Conservation (phyloP, 2,888 invertebrate genomes). For the Drosophila yooni region DNA sequence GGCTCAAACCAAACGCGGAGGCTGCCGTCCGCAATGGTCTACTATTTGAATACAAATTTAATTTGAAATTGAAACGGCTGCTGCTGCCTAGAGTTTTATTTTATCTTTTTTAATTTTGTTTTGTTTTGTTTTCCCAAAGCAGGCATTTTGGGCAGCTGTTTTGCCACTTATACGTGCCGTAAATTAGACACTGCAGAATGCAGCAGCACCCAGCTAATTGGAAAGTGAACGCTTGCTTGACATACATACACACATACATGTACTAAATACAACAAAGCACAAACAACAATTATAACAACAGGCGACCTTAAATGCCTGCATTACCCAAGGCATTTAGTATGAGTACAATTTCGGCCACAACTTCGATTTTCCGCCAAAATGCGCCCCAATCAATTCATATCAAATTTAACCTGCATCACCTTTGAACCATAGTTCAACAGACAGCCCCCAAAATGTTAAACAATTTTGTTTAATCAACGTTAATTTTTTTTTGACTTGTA, state of each 20-base stretch:
- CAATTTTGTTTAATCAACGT: slow-evolving; percentile 77
- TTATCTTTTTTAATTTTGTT: not conserved
- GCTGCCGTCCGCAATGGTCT: slow-evolving; percentile 35
- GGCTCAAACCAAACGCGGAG: slow-evolving; percentile 38
- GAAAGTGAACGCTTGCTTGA: slow-evolving; percentile 58
- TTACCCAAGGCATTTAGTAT: slow-evolving; percentile 31
- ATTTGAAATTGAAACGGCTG: slow-evolving; percentile 74
- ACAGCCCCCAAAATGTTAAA: slow-evolving; percentile 68
- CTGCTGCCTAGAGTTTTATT: slow-evolving; percentile 26
- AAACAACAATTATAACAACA: slow-evolving; percentile 1
- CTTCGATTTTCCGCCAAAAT: slow-evolving; percentile 33
- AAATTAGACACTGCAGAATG: slow-evolving; percentile 64
- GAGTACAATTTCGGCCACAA: slow-evolving; percentile 30
- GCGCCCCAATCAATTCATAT: slow-evolving; percentile 74
- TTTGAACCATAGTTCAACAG: slow-evolving; percentile 61
- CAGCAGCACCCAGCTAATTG: slow-evolving; percentile 58
- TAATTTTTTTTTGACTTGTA: slow-evolving; percentile 27
- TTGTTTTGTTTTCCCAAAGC: slow-evolving; percentile 45
- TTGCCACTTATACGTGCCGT: slow-evolving; percentile 72
- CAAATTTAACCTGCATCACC: slow-evolving; percentile 72
- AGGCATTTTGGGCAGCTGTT: slow-evolving; percentile 67
- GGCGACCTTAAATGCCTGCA: slow-evolving; percentile 34
- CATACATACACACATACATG: slow-evolving; percentile 16
- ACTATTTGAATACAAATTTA: slow-evolving; percentile 79
- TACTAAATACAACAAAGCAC: not conserved